A percentile compares a stretch with the other conserved stretches of the same genome.
These are phyloP conservation scores for Eurytoma californica DNA, from an alignment of 2,888 invertebrate genomes.

Conservation along the genomic window DNA sequence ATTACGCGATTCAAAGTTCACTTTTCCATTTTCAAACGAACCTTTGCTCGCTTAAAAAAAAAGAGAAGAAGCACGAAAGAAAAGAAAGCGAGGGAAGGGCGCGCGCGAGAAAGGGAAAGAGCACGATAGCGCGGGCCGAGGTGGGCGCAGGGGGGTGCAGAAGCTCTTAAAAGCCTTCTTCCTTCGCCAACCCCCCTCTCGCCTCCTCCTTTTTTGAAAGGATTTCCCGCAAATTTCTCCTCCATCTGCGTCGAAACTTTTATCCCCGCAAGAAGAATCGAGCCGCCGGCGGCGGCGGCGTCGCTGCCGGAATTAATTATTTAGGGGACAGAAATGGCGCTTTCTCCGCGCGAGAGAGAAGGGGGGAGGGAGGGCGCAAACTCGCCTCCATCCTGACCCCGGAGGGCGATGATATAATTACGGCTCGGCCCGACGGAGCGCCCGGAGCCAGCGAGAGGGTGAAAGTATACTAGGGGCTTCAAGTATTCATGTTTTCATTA, in stretches of 20 bases:
- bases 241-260: slow-evolving; percentile 54
- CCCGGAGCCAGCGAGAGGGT: slow-evolving; percentile 49
- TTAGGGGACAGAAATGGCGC: slow-evolving; percentile 75
- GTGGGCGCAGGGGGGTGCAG: background rate
- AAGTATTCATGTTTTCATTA: slow-evolving; percentile 75
- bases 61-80: background rate
- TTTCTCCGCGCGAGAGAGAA: background rate
- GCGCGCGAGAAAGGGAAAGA: too few species aligned
- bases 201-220: slow-evolving; percentile 47
- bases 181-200: background rate
- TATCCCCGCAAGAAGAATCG: slow-evolving; percentile 48
- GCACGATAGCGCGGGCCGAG: background rate
- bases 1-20: slow-evolving; percentile 56
- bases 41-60: slow-evolving; percentile 9
- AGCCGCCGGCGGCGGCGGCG: slow-evolving; percentile 54
- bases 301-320: slow-evolving; percentile 75
- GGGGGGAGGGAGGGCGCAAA: background rate
- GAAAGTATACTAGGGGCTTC: slow-evolving; percentile 65
- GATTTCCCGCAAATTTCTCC: slow-evolving; percentile 57
- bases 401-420: slow-evolving; percentile 75
- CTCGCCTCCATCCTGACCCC: slow-evolving; percentile 33
- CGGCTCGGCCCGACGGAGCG: slow-evolving; percentile 66
- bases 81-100: background rate
- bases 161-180: slow-evolving; percentile 54
- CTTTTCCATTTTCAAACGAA: slow-evolving; percentile 54